Evolutionary conservation across 2,113 vertebrate species (phyloP), one percentile per base, ranked within the genome.

Genomic region (Hippocampus guttulatus): DNA sequence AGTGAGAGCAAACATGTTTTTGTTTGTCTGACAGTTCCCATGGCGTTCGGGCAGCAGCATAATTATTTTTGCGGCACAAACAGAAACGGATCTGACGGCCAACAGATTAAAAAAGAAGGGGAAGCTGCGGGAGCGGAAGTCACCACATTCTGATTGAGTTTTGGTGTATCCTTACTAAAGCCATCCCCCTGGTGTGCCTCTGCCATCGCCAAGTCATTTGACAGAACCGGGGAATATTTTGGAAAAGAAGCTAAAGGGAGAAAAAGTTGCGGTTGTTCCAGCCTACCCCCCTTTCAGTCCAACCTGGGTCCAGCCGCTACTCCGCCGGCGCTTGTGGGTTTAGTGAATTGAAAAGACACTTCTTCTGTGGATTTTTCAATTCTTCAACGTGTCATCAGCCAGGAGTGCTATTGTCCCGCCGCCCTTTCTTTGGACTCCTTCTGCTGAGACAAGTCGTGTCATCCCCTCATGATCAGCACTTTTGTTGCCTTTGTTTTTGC

Each of bases 401-500:
- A 93, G 93, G 94, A 95, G 89, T 90, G 75, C 93, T 88, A 95
- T 96, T 98, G 95, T 98, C 90, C 83, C 84, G 88, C 87, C 90
- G 90, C 86, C 85, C 86, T 93, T 94, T 95, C 93, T 95, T 92
- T 94, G 82, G 91, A 91, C 93, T 85, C 86, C 92, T 93, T 94
- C 91, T 87, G 92, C 92, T 74, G 92, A 93, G 93, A 90, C 93
- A 94, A 95, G 94, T 95, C 92, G 93, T 96, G 95, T 96, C 95
- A 95, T 96, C 95, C 95, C 95, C 95, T 97, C 94, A 90, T 91
- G 95, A 95, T 96, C 95, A 96, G 95, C 93, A 96, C 96, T 96
- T 98, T 97, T 97, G 97, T 96, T 95, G 94, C 93, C 95, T 98
- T 98, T 99, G 96, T 98, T 95, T 97, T 95, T 94, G 92, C 92